Evolutionary conservation across 2,888 invertebrate genomes (phyloP), one percentile per base, ranked within the genome.

Genomic region (Troilus luridus): DNA sequence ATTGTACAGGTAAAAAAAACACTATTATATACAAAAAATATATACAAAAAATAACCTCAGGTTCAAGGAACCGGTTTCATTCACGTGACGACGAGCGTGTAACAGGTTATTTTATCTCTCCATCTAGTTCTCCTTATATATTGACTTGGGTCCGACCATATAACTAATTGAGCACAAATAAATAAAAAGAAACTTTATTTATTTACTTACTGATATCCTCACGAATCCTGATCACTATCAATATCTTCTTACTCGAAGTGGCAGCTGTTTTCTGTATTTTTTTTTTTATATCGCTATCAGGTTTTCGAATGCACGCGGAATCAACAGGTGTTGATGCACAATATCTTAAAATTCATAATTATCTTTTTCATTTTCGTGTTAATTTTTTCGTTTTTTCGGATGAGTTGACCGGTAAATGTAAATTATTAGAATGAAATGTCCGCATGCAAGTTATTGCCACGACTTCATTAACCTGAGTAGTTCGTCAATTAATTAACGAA

Each of bases 11-110:
- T 62, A 24, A 3, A 64, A 64, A 64, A 6, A 64, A 64, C n/a
- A 24, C 1, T n/a, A 64, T 11, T n/a, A 64, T n/a, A n/a, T n/a
- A n/a, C n/a, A n/a, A n/a, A n/a, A n/a, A n/a, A n/a, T n/a, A n/a
- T n/a, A n/a, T n/a, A n/a, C n/a, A 11, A 14, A n/a, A 64, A 11
- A 64, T 8, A 41, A 24, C 72, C 17, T 6, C 3, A 1, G 72
- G 27, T 77, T 41, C 72, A 17, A 17, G 8, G 27, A 77, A 77
- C 72, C 17, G 72, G 72, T 77, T 41, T 41, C 72, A 77, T 77
- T 77, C 72, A 41, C 72, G 72, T 77, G 72, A 77, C 72, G 41
- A 41, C 27, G 72, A 77, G 41, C 72, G 17, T 17, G 72, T 77
- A 41, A 77, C 72, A 77, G 41, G 72, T 77, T 72, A 24, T 14